Evolutionary conservation across 2,113 vertebrate species (phyloP), one percentile per base, ranked within the genome.

Genomic region (Campylomormyrus numenius): DNA sequence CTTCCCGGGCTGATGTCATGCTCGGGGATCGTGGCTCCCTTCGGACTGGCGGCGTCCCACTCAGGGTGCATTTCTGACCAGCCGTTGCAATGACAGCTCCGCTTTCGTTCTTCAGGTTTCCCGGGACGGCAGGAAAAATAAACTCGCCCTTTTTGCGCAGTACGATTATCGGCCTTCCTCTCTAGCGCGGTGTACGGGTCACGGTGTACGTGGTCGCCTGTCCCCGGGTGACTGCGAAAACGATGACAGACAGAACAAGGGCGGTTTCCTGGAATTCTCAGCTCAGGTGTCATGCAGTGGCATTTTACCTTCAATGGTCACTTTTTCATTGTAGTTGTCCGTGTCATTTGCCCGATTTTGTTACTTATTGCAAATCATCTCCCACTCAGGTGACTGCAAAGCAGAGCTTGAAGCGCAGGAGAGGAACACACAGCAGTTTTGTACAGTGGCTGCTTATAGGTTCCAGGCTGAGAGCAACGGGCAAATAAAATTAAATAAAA

Each of bases 11-110:
- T 96, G 95, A 94, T 94, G 94, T 95, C 94, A 94, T 91, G 50
- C 90, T 92, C 53, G 90, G 92, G 88, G 86, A 90, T 95, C 95
- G 95, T 95, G 92, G 94, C 95, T 95, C 93, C 92, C 94, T 93
- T 93, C 92, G 48, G 93, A 93, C 91, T 9, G 87, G 42, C 89
- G 85, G 49, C 70, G 10, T 0, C 39, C 52, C 88, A 89, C 91
- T 89, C 66, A 77, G 93, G 92, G 91, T 88, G 45, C 50, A n/a
- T 91, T 93, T 90, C 58, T 31, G 88, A 87, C 91, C 90, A 74
- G 90, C 66, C 52, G 52, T 89, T 91, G 77, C 35, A 89, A 92
- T 53, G 88, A 93, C 92, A 6, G 74, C 87, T 62, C 77, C 9
- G 8, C 35, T 27, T 42, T n/a, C 24, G 31, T 15, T 53, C 46